Conservation (phyloP, 1,140 invertebrate species). For the Bombus cullumanus region DNA sequence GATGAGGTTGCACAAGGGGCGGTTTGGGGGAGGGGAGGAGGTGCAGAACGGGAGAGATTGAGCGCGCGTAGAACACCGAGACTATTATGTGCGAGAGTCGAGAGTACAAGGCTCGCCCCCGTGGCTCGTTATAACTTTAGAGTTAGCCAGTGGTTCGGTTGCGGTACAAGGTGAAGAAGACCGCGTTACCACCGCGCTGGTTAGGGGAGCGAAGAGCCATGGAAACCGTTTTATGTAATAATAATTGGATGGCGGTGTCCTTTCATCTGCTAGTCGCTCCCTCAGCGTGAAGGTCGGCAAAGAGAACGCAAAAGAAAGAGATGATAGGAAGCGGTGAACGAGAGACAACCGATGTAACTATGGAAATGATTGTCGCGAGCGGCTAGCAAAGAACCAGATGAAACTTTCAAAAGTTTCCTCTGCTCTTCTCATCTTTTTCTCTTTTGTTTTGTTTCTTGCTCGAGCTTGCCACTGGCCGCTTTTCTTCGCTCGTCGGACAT, state of each 20-base stretch:
- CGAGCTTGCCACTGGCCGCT: not conserved
- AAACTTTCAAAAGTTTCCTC: conserved; percentile 49
- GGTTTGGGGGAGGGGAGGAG: not conserved
- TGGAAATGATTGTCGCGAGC: conserved; percentile 59
- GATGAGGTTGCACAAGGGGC: not conserved
- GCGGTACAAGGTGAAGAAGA: conserved; percentile 74
- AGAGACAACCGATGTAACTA: conserved; percentile 56
- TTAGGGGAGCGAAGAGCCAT: conserved; percentile 65
- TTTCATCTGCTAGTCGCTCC: conserved; percentile 72
- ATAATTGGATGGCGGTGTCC: conserved; percentile 81
- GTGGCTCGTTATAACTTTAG: conserved; percentile 78
- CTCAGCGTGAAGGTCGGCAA: conserved; percentile 49
- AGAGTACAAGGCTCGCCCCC: conserved; percentile 68
- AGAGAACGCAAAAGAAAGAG: conserved; percentile 42
- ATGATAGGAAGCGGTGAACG: not conserved
- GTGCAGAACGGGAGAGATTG: conserved; percentile 5
- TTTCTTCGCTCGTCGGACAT: not conserved
- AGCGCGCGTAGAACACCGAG: conserved; percentile 58
- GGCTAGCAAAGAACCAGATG: conserved; percentile 40
- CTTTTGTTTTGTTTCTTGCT: not conserved
- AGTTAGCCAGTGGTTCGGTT: conserved; percentile 77
- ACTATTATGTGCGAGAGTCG: conserved; percentile 72
- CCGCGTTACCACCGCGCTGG: conserved; percentile 47
- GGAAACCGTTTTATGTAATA: conserved; percentile 79
- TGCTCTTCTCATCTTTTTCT: not conserved